These are phyloP conservation scores for Octopus sinensis DNA, from an alignment of 1,140 invertebrate species.

Conservation along the genomic window DNA sequence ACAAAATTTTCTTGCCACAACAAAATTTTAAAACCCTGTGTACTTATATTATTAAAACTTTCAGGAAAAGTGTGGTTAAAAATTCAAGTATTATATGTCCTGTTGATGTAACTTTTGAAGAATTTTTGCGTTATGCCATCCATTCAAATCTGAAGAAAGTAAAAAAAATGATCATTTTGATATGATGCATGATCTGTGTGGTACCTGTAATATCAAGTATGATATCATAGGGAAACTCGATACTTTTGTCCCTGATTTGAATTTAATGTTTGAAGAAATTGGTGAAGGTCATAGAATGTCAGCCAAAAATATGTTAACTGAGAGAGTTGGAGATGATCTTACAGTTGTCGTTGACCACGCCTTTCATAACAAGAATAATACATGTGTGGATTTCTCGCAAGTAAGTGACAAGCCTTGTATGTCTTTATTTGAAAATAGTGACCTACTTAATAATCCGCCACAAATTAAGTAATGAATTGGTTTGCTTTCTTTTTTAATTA, in stretches of 20 bases:
- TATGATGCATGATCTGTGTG: slow-evolving; percentile 44
- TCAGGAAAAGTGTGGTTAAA: neutral
- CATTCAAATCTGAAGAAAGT: neutral
- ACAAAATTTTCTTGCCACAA: slow-evolving; percentile 21
- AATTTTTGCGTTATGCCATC: slow-evolving; percentile 18
- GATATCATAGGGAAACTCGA: slow-evolving; percentile 53
- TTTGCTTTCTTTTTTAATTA: too few species aligned
- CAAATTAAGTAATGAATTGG: too few species aligned
- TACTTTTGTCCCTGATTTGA: slow-evolving; percentile 42
- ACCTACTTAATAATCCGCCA: too few species aligned
- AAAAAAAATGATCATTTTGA: slow-evolving; percentile 45
- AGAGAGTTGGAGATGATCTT: neutral
- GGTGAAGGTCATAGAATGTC: neutral
- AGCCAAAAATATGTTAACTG: neutral
- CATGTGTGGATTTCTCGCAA: too few species aligned
- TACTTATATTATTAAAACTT: slow-evolving; percentile 15
- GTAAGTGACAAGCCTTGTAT: too few species aligned
- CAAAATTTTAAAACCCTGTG: neutral
- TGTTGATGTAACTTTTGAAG: slow-evolving; percentile 20
- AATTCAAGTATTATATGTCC: neutral
- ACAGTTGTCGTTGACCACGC: too few species aligned
- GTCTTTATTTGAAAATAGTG: too few species aligned
- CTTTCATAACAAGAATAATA: too few species aligned
- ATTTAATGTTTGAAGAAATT: slow-evolving; percentile 26
- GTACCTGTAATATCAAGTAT: slow-evolving; percentile 46